Conservation (phyloP, 2,797 vertebrate species). For the Cossypha dichroa region DNA sequence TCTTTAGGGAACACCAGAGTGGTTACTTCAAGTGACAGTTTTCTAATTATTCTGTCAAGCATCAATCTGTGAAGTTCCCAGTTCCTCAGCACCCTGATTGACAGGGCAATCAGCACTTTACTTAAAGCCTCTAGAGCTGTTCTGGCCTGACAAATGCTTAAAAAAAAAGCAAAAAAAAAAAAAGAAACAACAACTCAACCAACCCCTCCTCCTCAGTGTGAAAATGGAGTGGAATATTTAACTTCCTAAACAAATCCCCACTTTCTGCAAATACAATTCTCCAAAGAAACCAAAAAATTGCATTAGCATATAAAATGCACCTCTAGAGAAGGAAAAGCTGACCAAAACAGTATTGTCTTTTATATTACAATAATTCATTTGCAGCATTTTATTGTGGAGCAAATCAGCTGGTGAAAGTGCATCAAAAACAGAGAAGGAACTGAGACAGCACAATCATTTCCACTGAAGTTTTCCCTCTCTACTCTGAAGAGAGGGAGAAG, state of each 20-base stretch:
- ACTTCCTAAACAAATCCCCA: not conserved
- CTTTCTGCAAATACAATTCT: not conserved
- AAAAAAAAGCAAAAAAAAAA: not conserved
- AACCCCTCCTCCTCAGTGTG: not conserved
- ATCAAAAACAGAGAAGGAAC: not conserved
- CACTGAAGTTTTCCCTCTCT: not conserved
- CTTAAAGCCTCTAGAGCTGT: constrained; percentile 73
- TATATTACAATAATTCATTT: not conserved
- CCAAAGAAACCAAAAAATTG: not conserved
- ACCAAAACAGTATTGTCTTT: not conserved
- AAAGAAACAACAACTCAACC: not conserved
- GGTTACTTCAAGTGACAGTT: constrained; percentile 95
- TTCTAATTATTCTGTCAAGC: constrained; percentile 99
- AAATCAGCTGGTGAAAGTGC: not conserved
- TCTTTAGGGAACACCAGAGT: constrained; percentile 85
- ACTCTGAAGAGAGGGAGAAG: not conserved
- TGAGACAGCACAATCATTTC: not conserved
- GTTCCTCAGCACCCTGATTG: constrained; percentile 87
- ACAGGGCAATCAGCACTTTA: constrained; percentile 92
- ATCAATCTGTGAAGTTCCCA: constrained; percentile 91
- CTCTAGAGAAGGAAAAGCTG: not conserved
- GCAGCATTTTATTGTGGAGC: not conserved
- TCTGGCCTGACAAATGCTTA: constrained; percentile 8
- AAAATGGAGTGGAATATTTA: not conserved
- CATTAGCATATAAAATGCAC: not conserved